A percentile compares a stretch with the other conserved stretches of the same genome.
Evolutionary conservation across 2,888 invertebrate genomes (phyloP).

Genomic region (Trachelus stipa): DNA sequence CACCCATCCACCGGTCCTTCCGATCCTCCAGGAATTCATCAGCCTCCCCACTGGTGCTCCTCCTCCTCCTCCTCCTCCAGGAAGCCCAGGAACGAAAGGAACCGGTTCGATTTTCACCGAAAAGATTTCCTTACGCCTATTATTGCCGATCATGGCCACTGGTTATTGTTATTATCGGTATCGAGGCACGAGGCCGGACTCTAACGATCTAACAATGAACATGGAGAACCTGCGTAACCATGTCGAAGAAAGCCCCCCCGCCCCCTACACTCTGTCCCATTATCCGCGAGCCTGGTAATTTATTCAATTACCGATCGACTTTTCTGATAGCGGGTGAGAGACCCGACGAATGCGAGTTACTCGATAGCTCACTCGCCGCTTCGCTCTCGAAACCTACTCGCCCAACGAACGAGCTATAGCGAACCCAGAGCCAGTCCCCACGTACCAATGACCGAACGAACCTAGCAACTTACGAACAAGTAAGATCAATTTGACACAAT

Average conservation of each 20-base stretch:
- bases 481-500: slow-evolving; percentile 53
- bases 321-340: slow-evolving; percentile 47
- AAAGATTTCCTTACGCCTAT: no score
- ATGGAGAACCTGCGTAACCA: neutral
- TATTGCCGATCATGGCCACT: no score
- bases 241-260: neutral
- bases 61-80: no score
- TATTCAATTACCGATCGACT: slow-evolving; percentile 56
- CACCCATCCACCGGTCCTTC: no score
- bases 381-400: slow-evolving; percentile 1
- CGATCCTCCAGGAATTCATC: no score
- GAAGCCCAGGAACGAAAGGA: no score
- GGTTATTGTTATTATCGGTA: neutral
- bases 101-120: no score
- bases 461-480: slow-evolving; percentile 14
- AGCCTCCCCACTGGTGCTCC: no score
- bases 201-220: no score
- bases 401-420: no score
- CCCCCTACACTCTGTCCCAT: slow-evolving; percentile 8
- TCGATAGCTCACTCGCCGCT: slow-evolving; percentile 27
- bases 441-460: no score
- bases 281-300: slow-evolving; percentile 40
- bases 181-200: neutral
- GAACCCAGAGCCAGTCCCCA: no score
- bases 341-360: slow-evolving; percentile 28